Base-by-base conservation (phyloP, 2,888 invertebrate genomes). In the Acrobeloides nanus region DNA sequence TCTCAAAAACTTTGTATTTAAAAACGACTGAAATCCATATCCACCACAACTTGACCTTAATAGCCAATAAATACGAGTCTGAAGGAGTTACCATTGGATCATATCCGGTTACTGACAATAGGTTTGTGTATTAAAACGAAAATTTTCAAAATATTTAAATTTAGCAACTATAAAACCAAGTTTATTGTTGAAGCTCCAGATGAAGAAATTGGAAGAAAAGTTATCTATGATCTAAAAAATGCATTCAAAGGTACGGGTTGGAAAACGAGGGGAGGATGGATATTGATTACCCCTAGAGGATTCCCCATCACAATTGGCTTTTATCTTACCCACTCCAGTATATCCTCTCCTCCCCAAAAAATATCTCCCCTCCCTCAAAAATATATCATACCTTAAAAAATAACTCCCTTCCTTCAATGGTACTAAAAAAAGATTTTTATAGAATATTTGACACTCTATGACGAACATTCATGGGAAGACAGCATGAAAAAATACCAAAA, bases 51-150 rank as follows among this genome's bases (percentile, higher is more conserved):
- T 63, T 81, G 33, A 78, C 79, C 53, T 62, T 74, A 35, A 75
- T 79, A 3, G 79, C 79, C 17, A 69, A 75, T 18, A 73, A 74
- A 48, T 81, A 75, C 67, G 75, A 75, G 38, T 67, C 74, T 4
- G 59, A 64, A 2, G 43, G 33, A 37, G 80, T 81, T 20, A 75
- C 75, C 20, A 77, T 82, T 60, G 82, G 81, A n/a, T 81, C 81
- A 21, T 82, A 82, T 68, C 81, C 82, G 15, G 75, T 76, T 21
- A 62, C 78, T 45, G 74, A 74, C 47, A 78, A 78, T 65, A 74
- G 74, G 76, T 76, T 17, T 25, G 57, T 23, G 25, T 17, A 44
- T 40, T 23, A 31, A n/a, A n/a, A n/a, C n/a, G n/a, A n/a, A n/a
- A n/a, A n/a, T n/a, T n/a, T n/a, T n/a, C n/a, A n/a, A n/a, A n/a